Evolutionary conservation across 2,797 vertebrate species (phyloP), one percentile per base, ranked within the genome.

Genomic region (Gorsachius magnificus): DNA sequence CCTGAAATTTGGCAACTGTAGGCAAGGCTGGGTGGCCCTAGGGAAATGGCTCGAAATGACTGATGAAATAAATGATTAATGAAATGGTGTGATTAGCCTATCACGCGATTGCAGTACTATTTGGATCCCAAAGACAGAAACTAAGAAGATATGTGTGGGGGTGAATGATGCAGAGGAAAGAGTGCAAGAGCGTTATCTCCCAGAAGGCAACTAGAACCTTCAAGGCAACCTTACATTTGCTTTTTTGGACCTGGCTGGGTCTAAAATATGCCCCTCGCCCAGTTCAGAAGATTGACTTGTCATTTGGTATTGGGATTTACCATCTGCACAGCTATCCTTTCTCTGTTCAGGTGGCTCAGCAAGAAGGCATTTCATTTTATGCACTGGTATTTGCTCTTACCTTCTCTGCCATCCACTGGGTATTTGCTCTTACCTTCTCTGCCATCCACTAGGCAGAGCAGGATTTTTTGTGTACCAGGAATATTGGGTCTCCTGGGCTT

Each of bases 31-130:
- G 56, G 90, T 93, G 90, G 92, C 95, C 93, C 86, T 35, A 58
- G 92, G 92, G 96, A 83, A 87, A 93, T 4, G 53, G 78, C 77
- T 93, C 0, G 0, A 82, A 89, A 87, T 93, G 95, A 97, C 85
- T 92, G 96, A 96, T 96, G 92, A 97, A 87, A 89, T 96, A 79
- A 96, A 96, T 96, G 91, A 96, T 96, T 96, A 92, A 96, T 93
- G 93, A 54, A 83, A 64, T 17, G 14, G 66, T 36, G 80, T 71
- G 90, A 89, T 97, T 53, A 94, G 66, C 74, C 91, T 66, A 24
- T 82, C 12, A 13, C 1, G 0, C 79, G 87, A 64, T 12, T 72
- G 76, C 5, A 2, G 90, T 69, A 9, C 83, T 68, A 58, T 74
- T 87, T 84, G 89, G 83, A 89, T 83, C 90, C 83, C 53, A n/a